Conservation (phyloP, 1,140 invertebrate species). For the Drepana arcuata region DNA sequence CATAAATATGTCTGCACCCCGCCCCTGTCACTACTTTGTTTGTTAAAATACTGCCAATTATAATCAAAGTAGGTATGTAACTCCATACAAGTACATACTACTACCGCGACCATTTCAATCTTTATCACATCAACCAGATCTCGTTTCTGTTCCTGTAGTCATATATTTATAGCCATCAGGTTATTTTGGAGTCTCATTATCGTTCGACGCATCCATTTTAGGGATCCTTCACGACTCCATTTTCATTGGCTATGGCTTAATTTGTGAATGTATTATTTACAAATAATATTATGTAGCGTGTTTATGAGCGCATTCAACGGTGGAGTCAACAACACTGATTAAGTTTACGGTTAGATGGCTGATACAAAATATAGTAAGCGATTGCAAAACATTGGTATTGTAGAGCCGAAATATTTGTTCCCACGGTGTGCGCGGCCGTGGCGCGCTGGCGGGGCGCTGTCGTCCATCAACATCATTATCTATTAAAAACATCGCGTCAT, state of each 20-base stretch:
- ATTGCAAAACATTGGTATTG: slow-evolving; percentile 49
- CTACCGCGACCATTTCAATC: slow-evolving; percentile 54
- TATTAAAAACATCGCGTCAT: slow-evolving; percentile 70
- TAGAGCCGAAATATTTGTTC: slow-evolving; percentile 47
- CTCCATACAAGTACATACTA: slow-evolving; percentile 38
- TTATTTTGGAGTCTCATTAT: slow-evolving; percentile 11
- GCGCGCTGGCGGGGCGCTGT: slow-evolving; percentile 34
- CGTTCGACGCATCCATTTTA: slow-evolving; percentile 3
- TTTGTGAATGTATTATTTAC: too few relatives aligned
- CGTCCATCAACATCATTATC: slow-evolving; percentile 67
- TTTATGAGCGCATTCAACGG: too few relatives aligned
- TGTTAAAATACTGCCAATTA: slow-evolving; percentile 70
- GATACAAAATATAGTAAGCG: slow-evolving; percentile 36
- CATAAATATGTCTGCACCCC: slow-evolving; percentile 61
- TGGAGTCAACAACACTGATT: background rate
- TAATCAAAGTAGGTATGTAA: slow-evolving; percentile 66
- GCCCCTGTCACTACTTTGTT: slow-evolving; percentile 58
- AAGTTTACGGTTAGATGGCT: slow-evolving; percentile 22
- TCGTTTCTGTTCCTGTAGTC: slow-evolving; percentile 26
- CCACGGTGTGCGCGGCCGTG: slow-evolving; percentile 46
- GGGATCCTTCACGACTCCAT: background rate
- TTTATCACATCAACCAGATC: slow-evolving; percentile 23
- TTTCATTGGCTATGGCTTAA: too few relatives aligned
- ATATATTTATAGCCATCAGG: too few relatives aligned
- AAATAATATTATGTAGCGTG: too few relatives aligned